Conservation (phyloP, 2,888 invertebrate genomes). For the Carterocephalus palaemon region DNA sequence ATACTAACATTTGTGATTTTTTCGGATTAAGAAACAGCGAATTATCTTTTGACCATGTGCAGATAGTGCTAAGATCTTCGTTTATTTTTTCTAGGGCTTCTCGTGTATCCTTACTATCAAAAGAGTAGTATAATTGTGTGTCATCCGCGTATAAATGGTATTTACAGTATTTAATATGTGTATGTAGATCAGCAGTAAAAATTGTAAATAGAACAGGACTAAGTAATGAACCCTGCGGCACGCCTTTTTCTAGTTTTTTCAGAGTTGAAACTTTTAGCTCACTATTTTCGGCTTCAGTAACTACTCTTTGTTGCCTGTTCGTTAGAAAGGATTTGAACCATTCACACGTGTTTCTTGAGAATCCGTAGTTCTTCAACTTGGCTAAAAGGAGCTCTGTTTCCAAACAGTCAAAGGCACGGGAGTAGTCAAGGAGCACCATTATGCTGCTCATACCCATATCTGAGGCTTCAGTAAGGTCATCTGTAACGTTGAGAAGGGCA, state of each 20-base stretch:
- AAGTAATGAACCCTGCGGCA: slow-evolving; percentile 4
- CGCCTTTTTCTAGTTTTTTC: neutral
- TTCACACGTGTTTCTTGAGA: neutral
- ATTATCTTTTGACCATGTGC: neutral
- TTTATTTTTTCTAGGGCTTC: neutral
- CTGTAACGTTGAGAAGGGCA: slow-evolving; percentile 27
- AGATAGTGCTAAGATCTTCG: neutral
- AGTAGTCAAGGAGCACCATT: neutral
- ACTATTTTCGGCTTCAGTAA: neutral
- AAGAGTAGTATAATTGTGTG: slow-evolving; percentile 6
- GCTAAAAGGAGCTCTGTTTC: neutral
- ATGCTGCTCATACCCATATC: slow-evolving; percentile 12
- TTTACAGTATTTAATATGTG: slow-evolving; percentile 1
- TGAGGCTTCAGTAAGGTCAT: slow-evolving; percentile 26
- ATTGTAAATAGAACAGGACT: slow-evolving; percentile 3
- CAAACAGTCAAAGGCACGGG: neutral
- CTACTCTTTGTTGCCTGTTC: neutral
- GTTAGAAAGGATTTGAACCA: neutral
- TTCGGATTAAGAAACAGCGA: neutral
- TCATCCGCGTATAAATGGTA: slow-evolving; percentile 8
- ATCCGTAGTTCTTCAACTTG: neutral
- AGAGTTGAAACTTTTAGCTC: neutral
- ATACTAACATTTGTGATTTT: slow-evolving; percentile 8
- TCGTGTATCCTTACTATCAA: too few relatives aligned
- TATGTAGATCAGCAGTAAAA: slow-evolving; percentile 3